Evolutionary conservation across 2,888 invertebrate genomes (phyloP).

Genomic region (Seira sanloemensis): DNA sequence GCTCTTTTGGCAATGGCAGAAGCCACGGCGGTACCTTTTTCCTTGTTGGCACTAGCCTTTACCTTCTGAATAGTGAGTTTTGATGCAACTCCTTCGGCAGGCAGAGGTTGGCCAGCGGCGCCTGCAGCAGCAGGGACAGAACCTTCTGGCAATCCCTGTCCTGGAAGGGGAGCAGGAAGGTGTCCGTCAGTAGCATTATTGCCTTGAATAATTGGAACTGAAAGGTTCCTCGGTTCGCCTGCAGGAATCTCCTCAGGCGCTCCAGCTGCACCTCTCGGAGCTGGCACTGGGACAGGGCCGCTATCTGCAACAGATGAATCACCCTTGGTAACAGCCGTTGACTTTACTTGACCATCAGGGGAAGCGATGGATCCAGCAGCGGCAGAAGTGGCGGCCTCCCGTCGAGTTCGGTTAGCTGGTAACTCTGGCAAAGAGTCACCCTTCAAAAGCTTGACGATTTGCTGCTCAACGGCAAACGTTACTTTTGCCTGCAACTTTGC

Average conservation of each 20-base stretch:
- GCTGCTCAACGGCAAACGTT: conserved; percentile 18
- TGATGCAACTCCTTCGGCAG: conserved; percentile 10
- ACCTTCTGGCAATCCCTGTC: conserved; percentile 1
- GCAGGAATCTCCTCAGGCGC: neutral
- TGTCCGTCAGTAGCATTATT: neutral
- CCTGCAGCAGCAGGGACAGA: neutral
- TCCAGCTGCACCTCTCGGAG: conserved; percentile 15
- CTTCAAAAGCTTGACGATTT: conserved; percentile 31
- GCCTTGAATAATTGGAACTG: too few species aligned
- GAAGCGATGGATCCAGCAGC: conserved; percentile 32
- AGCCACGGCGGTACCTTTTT: conserved; percentile 32
- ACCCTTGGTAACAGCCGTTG: conserved; percentile 25
- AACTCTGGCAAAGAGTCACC: too few species aligned
- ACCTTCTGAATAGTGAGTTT: conserved; percentile 38
- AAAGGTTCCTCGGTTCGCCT: too few species aligned
- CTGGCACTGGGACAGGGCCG: neutral
- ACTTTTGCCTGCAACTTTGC: conserved; percentile 34
- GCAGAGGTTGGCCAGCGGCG: neutral
- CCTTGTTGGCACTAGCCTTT: conserved; percentile 21
- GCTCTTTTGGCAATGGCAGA: conserved; percentile 45
- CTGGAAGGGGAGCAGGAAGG: conserved; percentile 10
- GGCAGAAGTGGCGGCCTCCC: conserved; percentile 17
- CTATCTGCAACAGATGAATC: neutral
- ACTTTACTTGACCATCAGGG: conserved; percentile 34
- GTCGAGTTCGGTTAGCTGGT: neutral